These are phyloP conservation scores for Terrapene triunguis DNA, from an alignment of 2,113 vertebrate genomes.

Conservation along the genomic window DNA sequence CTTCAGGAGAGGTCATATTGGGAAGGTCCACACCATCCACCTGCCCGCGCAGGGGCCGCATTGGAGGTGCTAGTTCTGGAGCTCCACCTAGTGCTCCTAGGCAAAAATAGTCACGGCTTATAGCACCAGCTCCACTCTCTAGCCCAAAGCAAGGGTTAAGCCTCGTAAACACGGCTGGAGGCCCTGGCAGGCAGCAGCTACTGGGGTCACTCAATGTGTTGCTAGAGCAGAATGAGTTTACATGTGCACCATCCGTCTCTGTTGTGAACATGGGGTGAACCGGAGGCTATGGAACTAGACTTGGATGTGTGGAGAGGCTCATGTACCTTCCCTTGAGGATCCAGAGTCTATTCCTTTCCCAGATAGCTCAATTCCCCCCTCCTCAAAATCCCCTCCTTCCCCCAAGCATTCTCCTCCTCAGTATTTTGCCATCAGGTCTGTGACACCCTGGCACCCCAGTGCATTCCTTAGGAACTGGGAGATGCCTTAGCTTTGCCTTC, in stretches of 20 bases:
- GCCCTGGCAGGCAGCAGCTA: neutral
- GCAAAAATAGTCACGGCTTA: too few relatives aligned
- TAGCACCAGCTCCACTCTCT: too few relatives aligned
- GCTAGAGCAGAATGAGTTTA: neutral
- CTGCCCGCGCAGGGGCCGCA: too few relatives aligned
- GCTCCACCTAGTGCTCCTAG: too few relatives aligned
- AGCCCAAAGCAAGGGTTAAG: too few relatives aligned
- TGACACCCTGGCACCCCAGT: too few relatives aligned
- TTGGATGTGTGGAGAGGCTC: neutral
- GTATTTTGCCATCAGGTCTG: neutral
- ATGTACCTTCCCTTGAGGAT: neutral
- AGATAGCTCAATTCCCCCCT: neutral
- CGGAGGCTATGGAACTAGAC: neutral
- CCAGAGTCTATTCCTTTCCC: neutral
- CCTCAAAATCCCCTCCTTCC: too few relatives aligned
- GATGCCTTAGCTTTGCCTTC: too few relatives aligned
- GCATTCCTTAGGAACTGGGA: too few relatives aligned
- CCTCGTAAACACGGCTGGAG: neutral
- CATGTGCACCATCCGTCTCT: neutral
- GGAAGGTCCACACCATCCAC: too few relatives aligned
- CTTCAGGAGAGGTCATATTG: too few relatives aligned
- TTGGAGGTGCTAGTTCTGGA: too few relatives aligned
- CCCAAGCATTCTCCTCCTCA: fast-evolving
- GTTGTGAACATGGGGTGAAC: neutral
- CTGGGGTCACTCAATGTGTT: neutral